Percentiles rank a stretch among this genome's conserved stretches.
Evolutionary conservation across 2,797 vertebrate species (phyloP).

Genomic region (Meda fulgida): DNA sequence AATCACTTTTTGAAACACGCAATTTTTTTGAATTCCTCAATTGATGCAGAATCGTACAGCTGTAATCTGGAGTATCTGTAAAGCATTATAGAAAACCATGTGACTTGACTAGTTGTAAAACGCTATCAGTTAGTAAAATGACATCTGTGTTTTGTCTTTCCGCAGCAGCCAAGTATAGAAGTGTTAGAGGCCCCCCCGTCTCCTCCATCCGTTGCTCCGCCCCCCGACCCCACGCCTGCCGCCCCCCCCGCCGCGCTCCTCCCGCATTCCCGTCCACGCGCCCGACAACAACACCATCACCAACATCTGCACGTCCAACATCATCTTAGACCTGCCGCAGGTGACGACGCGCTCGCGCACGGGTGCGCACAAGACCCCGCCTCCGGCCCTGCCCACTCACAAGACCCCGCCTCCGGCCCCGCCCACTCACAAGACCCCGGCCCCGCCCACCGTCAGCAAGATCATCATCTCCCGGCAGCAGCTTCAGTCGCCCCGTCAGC

Average conservation of each 20-base stretch:
- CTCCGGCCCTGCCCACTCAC: constrained; percentile 60
- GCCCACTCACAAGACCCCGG: constrained; percentile 9
- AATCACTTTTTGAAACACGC: too few relatives aligned
- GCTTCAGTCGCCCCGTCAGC: constrained; percentile 77
- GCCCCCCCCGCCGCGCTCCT: constrained; percentile 56
- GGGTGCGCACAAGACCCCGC: constrained; percentile 74
- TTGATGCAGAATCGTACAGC: too few relatives aligned
- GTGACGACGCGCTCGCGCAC: constrained; percentile 80
- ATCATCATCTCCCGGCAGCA: constrained; percentile 87
- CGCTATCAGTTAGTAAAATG: not conserved
- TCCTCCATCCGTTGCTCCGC: constrained; percentile 47
- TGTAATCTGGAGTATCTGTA: too few relatives aligned
- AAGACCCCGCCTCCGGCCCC: constrained; percentile 66
- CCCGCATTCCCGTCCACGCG: constrained; percentile 76
- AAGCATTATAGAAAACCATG: not conserved
- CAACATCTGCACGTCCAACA: constrained; percentile 86
- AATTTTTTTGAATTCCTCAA: too few relatives aligned
- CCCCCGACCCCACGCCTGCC: not conserved
- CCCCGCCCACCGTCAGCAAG: constrained; percentile 80
- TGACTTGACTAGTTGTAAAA: not conserved
- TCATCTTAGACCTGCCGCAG: constrained; percentile 81
- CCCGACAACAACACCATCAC: constrained; percentile 86
- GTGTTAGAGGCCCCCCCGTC: constrained; percentile 83
- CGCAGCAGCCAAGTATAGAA: constrained; percentile 80
- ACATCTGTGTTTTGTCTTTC: not conserved